These are phyloP conservation scores for Gonatopus flavifemur DNA, from an alignment of 1,140 invertebrate genomes.

Conservation along the genomic window DNA sequence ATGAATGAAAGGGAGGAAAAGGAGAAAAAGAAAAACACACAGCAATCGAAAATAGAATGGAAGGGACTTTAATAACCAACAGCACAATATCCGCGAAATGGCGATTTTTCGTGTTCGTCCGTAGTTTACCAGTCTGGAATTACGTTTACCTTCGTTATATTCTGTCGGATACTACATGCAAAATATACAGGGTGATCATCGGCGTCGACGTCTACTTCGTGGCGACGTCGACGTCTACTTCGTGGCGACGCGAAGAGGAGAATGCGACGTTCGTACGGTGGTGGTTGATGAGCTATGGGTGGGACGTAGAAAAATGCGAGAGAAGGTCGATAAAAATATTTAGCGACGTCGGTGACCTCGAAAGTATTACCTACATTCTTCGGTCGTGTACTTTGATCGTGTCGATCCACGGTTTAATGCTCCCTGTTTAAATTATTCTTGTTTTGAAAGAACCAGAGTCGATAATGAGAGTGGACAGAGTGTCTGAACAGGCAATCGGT, in stretches of 20 bases:
- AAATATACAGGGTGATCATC: constrained; percentile 23
- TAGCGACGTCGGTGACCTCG: no score
- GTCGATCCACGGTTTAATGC: no score
- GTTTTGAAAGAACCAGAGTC: no score
- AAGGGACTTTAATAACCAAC: constrained; percentile 42
- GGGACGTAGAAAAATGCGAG: neutral
- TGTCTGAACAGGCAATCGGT: no score
- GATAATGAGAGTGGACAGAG: no score
- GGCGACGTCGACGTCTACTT: constrained; percentile 3
- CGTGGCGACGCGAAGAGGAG: no score
- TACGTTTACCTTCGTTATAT: constrained; percentile 41
- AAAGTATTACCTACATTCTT: no score
- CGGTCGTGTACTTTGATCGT: no score
- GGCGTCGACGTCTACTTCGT: constrained; percentile 9
- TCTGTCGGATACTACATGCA: constrained; percentile 22
- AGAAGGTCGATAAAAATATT: constrained; percentile 1
- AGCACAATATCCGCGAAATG: constrained; percentile 43
- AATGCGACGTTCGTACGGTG: no score
- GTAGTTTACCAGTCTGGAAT: constrained; percentile 46
- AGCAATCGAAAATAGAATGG: constrained; percentile 22
- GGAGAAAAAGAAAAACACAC: neutral
- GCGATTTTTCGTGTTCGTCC: constrained; percentile 49
- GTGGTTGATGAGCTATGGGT: no score
- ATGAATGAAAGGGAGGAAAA: constrained; percentile 10
- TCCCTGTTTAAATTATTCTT: no score